Percentiles rank a stretch among this genome's conserved stretches.
Conservation (phyloP, 30 jellyfish, hydroid and myxozoan genomes). For the Cassiopea andromeda region DNA sequence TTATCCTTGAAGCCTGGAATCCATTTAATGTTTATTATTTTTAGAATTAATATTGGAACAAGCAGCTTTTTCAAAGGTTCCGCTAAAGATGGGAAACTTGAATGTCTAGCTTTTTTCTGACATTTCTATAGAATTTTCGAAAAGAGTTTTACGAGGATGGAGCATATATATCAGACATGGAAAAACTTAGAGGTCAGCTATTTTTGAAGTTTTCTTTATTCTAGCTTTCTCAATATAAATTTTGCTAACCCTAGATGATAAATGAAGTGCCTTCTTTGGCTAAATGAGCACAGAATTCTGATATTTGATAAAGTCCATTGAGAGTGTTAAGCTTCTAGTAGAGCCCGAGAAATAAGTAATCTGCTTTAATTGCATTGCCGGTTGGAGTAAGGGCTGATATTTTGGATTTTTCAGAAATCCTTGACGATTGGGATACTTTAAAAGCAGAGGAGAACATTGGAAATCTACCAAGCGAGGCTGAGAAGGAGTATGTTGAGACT, state of each 20-base stretch:
- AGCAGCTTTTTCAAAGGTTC: too few relatives aligned
- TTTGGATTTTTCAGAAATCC: conserved; percentile 11
- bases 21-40: too few relatives aligned
- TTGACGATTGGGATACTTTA: conserved; percentile 43
- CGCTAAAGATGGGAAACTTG: too few relatives aligned
- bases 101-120: too few relatives aligned
- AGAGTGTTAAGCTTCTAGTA: too few relatives aligned
- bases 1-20: too few relatives aligned
- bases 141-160: conserved; percentile 47
- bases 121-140: conserved; percentile 5
- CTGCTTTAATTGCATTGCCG: too few relatives aligned
- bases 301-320: too few relatives aligned
- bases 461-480: conserved; percentile 24
- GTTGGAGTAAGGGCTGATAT: background rate
- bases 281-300: too few relatives aligned
- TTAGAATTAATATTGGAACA: too few relatives aligned
- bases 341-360: too few relatives aligned
- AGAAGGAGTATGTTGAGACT: conserved; percentile 6
- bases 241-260: background rate
- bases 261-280: background rate
- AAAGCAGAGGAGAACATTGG: conserved; percentile 40
- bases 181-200: conserved; percentile 34
- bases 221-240: background rate
- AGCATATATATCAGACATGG: conserved; percentile 50
- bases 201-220: background rate